Evolutionary conservation across 2,113 vertebrate species (phyloP), one percentile per base, ranked within the genome.

Genomic region (Picathartes gymnocephalus): DNA sequence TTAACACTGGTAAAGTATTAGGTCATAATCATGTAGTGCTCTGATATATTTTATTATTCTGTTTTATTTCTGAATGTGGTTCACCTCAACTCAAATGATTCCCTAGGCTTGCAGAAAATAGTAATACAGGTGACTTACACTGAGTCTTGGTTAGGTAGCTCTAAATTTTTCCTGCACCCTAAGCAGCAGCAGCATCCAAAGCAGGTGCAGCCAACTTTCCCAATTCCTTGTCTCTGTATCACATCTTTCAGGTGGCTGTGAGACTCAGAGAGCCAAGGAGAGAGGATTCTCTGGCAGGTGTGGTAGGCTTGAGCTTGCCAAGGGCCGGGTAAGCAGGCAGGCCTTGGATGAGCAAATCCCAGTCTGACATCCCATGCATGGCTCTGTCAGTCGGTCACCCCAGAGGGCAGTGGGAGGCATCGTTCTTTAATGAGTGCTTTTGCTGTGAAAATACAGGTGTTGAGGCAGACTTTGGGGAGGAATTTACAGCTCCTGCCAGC

Each of bases 21-120:
- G 76, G 57, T 81, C 79, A 66, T 88, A 78, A 93, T 83, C 51
- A 33, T 88, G 85, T 94, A 94, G 51, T 5, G 3, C 86, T 94
- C 76, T 74, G 68, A 70, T 86, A 7, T 48, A n/a, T 92, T 96
- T 93, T 83, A 66, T 68, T 74, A 91, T 74, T 90, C 66, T 48
- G 6, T 84, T 92, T 90, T 84, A 90, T 95, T 96, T 96, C 86
- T 74, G 60, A 81, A 54, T 50, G 40, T 37, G 19, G 25, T 53
- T 95, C 77, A 81, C 69, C 60, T 87, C 48, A 64, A 50, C 33
- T 56, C 30, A 88, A 69, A 77, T 21, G 33, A 58, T 93, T 87
- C 74, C 45, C 39, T 54, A 62, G 30, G 62, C 50, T 60, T 80
- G 18, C 48, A 83, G 90, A 58, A 91, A 73, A 60, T n/a, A 58